phyloP scores from a whole-genome alignment of 2,888 invertebrate species.

The Hoplodrina ambigua region DNA sequence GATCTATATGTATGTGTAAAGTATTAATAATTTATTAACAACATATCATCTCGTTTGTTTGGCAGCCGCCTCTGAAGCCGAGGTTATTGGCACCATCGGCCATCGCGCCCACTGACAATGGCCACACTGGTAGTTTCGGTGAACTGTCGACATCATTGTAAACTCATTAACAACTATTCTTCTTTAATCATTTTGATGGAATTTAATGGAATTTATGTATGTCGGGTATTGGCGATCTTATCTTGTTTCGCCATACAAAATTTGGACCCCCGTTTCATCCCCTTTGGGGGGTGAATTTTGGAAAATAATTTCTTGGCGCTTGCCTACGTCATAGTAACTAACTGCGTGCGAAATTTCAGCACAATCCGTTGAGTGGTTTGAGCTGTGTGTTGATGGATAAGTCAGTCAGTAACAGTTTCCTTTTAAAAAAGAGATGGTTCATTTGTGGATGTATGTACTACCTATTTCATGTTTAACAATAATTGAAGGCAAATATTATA shows the following conservation, averaged over 20 bases:
- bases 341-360: too few relatives aligned
- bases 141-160: slow-evolving; percentile 45
- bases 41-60: slow-evolving; percentile 35
- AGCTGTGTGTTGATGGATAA: too few relatives aligned
- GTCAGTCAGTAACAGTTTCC: too few relatives aligned
- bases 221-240: too few relatives aligned
- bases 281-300: too few relatives aligned
- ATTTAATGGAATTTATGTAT: not conserved
- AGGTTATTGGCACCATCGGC: slow-evolving; percentile 59
- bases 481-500: slow-evolving; percentile 15
- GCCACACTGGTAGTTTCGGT: slow-evolving; percentile 48
- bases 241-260: too few relatives aligned
- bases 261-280: too few relatives aligned
- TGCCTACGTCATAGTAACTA: too few relatives aligned
- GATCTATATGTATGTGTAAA: not conserved
- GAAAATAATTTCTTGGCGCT: too few relatives aligned
- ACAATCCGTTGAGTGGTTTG: too few relatives aligned
- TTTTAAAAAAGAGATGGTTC: too few relatives aligned
- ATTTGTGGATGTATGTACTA: not conserved
- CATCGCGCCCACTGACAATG: slow-evolving; percentile 58
- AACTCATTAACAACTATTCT: slow-evolving; percentile 31
- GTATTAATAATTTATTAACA: slow-evolving; percentile 14
- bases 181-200: slow-evolving; percentile 1
- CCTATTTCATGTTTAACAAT: not conserved
- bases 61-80: slow-evolving; percentile 39